These are phyloP conservation scores for Otocyon megalotis DNA, from an alignment of 2,113 vertebrate genomes.

Conservation along the genomic window DNA sequence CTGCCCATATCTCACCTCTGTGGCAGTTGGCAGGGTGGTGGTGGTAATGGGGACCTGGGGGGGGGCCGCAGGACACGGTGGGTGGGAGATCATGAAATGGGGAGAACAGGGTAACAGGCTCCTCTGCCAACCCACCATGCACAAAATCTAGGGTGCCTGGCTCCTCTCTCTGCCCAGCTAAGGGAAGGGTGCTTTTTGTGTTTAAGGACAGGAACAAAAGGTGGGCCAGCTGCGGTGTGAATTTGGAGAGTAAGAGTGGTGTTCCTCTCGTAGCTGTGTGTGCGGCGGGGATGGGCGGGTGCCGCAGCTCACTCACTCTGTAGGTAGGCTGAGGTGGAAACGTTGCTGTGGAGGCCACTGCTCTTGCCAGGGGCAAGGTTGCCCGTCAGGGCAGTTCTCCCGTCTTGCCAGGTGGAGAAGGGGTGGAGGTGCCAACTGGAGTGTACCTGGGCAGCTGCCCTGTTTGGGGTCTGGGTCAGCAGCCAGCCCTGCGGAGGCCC, in stretches of 20 bases:
- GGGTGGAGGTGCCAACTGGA: fast-evolving
- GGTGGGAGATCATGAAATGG: background rate
- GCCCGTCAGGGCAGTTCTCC: background rate
- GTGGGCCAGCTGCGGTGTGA: background rate
- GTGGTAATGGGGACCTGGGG: background rate
- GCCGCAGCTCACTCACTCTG: background rate
- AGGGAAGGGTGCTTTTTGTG: background rate
- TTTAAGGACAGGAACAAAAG: background rate
- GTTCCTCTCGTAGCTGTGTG: background rate
- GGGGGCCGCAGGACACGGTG: background rate
- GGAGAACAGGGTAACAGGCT: fast-evolving
- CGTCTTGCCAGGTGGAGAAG: background rate
- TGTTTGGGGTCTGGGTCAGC: background rate
- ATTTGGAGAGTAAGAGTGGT: background rate
- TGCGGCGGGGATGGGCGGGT: background rate
- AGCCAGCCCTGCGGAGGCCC: background rate
- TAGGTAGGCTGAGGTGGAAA: no score
- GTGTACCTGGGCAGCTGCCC: background rate
- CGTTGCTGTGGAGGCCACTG: background rate
- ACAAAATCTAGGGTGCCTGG: fast-evolving
- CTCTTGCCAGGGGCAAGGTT: background rate
- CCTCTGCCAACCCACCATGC: background rate
- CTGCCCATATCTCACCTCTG: background rate
- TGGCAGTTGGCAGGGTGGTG: background rate
- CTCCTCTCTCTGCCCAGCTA: background rate